These are phyloP conservation scores for Stigmatopora argus DNA, from an alignment of 2,113 vertebrate genomes.

Conservation along the genomic window DNA sequence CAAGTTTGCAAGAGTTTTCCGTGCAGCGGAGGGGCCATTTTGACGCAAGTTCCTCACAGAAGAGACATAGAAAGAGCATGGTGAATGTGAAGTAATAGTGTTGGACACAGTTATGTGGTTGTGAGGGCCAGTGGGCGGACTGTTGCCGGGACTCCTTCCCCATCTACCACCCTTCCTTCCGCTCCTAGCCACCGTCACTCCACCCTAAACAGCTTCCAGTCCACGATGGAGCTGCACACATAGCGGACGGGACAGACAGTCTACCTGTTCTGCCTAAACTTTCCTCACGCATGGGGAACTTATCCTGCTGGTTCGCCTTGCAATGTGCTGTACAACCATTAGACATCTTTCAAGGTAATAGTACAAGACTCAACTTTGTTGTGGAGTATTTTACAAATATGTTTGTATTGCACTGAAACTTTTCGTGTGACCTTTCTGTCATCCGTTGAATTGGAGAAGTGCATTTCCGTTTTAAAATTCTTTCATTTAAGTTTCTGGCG, in stretches of 20 bases:
- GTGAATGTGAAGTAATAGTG: constrained; percentile 8
- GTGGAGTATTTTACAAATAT: background rate
- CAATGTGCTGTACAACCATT: no score
- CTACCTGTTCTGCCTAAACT: background rate
- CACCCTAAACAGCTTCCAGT: background rate
- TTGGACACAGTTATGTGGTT: constrained; percentile 1
- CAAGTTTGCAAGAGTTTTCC: background rate
- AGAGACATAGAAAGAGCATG: background rate
- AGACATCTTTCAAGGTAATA: constrained; percentile 1
- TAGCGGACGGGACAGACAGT: constrained; percentile 2
- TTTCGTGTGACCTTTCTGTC: background rate
- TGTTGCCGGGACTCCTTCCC: background rate
- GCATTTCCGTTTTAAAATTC: background rate
- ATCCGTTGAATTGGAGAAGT: background rate
- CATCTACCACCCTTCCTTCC: background rate
- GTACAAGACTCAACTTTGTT: background rate
- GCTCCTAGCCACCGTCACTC: background rate
- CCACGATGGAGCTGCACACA: constrained; percentile 4
- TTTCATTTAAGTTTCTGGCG: background rate
- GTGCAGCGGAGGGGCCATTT: background rate
- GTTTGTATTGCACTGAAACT: background rate
- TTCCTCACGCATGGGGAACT: constrained; percentile 6
- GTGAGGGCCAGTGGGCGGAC: constrained; percentile 22
- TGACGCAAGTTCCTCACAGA: background rate
- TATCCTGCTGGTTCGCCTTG: background rate